A percentile compares a stretch with the other conserved stretches of the same genome.
Evolutionary conservation across 2,113 vertebrate genomes (phyloP).

Genomic region (Forbesichthys papilliferus): DNA sequence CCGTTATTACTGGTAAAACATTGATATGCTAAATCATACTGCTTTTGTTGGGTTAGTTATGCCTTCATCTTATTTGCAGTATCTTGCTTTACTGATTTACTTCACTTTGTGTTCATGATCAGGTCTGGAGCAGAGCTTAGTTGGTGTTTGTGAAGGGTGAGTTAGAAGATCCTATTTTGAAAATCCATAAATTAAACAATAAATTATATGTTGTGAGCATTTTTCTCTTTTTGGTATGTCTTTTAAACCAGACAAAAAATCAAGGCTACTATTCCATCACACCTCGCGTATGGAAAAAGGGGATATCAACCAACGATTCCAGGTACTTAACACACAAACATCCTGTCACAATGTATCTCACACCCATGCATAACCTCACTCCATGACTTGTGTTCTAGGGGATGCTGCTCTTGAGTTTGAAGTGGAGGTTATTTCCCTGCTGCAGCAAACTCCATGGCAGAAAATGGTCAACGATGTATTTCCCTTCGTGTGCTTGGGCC

Average conservation of each 20-base stretch:
- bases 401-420: conserved; percentile 89
- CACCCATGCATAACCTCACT: background rate
- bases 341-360: background rate
- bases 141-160: conserved; percentile 95
- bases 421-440: conserved; percentile 86
- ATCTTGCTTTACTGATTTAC: conserved; percentile 20
- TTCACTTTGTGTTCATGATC: conserved; percentile 28
- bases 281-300: conserved; percentile 93
- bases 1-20: conserved; percentile 86
- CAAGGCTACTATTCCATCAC: conserved; percentile 89
- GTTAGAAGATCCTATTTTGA: conserved; percentile 42
- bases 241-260: conserved; percentile 86
- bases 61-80: background rate
- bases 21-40: background rate
- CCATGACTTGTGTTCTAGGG: conserved; percentile 63
- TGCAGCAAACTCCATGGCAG: conserved; percentile 87
- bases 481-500: conserved; percentile 84
- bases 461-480: conserved; percentile 85
- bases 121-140: conserved; percentile 93
- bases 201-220: background rate
- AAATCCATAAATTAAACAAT: background rate
- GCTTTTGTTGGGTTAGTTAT: background rate
- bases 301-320: conserved; percentile 91
- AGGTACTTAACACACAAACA: conserved; percentile 74
- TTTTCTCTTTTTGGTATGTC: conserved; percentile 8